Percentiles rank a stretch among this genome's conserved stretches.
phyloP scores from a whole-genome alignment of 1,140 invertebrate species.

The Goniozus legneri region DNA sequence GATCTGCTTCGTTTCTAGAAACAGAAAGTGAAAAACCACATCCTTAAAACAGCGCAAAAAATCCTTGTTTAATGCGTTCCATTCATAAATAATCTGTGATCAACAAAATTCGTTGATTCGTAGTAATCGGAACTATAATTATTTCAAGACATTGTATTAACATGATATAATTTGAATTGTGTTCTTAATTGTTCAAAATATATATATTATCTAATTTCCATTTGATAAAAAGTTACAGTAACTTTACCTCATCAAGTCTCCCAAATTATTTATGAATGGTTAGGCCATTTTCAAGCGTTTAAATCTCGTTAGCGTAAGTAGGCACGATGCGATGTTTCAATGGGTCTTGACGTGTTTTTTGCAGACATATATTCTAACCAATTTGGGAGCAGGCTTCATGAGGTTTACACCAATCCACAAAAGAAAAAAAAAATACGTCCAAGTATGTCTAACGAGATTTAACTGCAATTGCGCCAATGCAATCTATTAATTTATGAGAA shows the following conservation, averaged over 20 bases:
- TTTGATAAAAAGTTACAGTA: background rate
- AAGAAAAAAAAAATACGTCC: conserved; percentile 11
- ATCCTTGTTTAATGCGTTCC: conserved; percentile 11
- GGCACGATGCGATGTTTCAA: background rate
- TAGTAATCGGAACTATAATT: too few species aligned
- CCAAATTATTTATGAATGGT: conserved; percentile 54
- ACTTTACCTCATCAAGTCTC: conserved; percentile 52
- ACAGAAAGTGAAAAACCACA: conserved; percentile 38
- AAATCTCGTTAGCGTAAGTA: conserved; percentile 51
- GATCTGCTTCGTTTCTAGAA: conserved; percentile 46
- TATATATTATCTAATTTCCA: background rate
- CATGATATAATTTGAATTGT: too few species aligned
- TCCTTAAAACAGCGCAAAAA: conserved; percentile 23
- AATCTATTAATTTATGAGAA: conserved; percentile 7
- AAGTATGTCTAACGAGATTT: conserved; percentile 53
- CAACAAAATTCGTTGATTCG: background rate
- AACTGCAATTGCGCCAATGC: conserved; percentile 40
- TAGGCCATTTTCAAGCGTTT: conserved; percentile 36
- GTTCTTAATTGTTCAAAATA: too few species aligned
- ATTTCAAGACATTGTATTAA: too few species aligned
- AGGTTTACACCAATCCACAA: conserved; percentile 41
- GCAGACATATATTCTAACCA: too few species aligned
- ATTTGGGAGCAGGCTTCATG: conserved; percentile 54
- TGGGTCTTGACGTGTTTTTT: too few species aligned
- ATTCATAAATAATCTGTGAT: conserved; percentile 39